Evolutionary conservation across 2,797 vertebrate species (phyloP), one percentile per base, ranked within the genome.

Genomic region (Masticophis lateralis): DNA sequence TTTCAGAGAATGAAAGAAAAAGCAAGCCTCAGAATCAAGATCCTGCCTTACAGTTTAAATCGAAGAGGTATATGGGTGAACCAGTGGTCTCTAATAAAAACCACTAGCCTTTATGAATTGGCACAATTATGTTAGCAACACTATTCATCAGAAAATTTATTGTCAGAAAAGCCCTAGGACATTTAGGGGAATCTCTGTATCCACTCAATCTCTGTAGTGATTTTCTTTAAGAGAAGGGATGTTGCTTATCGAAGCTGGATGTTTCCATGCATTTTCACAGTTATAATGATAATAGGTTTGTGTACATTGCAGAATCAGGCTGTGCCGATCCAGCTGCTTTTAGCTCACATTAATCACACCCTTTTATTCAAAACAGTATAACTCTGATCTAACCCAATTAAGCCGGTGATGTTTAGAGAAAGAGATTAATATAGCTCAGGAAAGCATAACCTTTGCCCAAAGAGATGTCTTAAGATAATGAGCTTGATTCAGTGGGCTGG

Each of bases 361-460:
- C 92, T 96, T 97, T 97, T 96, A 95, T 94, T 97, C 95, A 96
- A 98, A 98, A 97, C 88, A 96, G 90, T 94, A 32, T 94, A 96
- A 93, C 92, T 97, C 95, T 95, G 92, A 96, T 97, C 96, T 97
- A 96, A 97, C 96, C 93, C 95, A 97, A 97, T 98, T 97, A 97
- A 97, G 91, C 56, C 92, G 88, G 94, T 88, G 93, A 96, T 96
- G 94, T 97, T 98, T 97, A 97, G 96, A 97, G 93, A 97, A 97
- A 97, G 96, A 97, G 96, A 97, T 97, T 97, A 97, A 97, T 96
- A 96, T 83, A 96, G 90, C 95, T 95, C 91, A 63, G 89, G 94
- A 97, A 97, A 96, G 92, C 95, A 94, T 96, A 96, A 97, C 96
- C 96, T 97, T 97, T 96, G 94, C 95, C 97, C 92, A 27, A 51